Evolutionary conservation across 2,888 invertebrate genomes (phyloP).

Genomic region (Entomobrya multifasciata): DNA sequence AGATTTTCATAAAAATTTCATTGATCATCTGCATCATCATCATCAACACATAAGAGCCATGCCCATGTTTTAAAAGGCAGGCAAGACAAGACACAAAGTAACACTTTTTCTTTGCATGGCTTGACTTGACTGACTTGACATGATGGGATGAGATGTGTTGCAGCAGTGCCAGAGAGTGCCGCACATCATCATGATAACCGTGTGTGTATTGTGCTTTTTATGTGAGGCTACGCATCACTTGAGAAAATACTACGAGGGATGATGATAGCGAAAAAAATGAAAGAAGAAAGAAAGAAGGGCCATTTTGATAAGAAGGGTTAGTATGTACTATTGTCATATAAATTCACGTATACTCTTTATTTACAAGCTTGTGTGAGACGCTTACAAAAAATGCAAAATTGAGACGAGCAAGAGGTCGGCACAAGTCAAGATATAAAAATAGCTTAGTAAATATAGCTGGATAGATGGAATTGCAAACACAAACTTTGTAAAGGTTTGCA

Average conservation of each 20-base stretch:
- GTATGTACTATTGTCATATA: constrained; percentile 31
- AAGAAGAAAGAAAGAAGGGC: not conserved
- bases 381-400: not conserved
- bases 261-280: constrained; percentile 21
- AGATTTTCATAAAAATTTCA: constrained; percentile 77
- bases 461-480: too few species aligned
- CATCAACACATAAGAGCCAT: constrained; percentile 4
- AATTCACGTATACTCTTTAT: constrained; percentile 32
- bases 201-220: not conserved
- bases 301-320: constrained; percentile 49
- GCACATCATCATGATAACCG: not conserved
- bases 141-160: constrained; percentile 26
- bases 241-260: constrained; percentile 36
- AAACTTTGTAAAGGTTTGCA: not conserved
- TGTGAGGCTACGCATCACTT: constrained; percentile 45
- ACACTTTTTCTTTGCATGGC: constrained; percentile 52
- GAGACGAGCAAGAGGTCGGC: not conserved
- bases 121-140: constrained; percentile 25
- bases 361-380: constrained; percentile 20
- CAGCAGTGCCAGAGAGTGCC: too few species aligned
- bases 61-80: not conserved
- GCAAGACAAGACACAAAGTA: constrained; percentile 47
- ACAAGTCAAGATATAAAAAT: too few species aligned
- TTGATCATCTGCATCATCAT: constrained; percentile 67
- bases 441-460: too few species aligned